Percentiles rank a stretch among this genome's conserved stretches.
Evolutionary conservation across 2,113 vertebrate species (phyloP).

Genomic region (Sciurus niger): DNA sequence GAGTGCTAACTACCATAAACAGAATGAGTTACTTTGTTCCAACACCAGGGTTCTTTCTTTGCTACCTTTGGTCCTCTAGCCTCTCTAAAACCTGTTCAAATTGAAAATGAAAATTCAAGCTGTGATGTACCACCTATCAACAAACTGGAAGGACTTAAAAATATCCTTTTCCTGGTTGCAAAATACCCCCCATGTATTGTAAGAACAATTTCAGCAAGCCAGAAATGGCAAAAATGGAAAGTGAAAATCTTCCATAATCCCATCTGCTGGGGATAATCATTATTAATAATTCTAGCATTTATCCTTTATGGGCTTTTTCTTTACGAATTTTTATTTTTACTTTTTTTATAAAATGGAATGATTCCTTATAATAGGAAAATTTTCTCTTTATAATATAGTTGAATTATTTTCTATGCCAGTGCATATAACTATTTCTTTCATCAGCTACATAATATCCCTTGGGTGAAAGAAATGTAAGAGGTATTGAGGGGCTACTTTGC

Average conservation of each 20-base stretch:
- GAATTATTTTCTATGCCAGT: not conserved
- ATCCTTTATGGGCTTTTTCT: slow-evolving; percentile 37
- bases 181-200: not conserved
- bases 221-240: slow-evolving; percentile 49
- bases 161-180: not conserved
- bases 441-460: not conserved
- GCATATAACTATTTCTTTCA: not conserved
- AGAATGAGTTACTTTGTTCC: slow-evolving; percentile 42
- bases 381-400: not conserved
- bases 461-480: slow-evolving; percentile 9
- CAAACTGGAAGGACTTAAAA: not conserved
- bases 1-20: not conserved
- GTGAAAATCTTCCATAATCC: not conserved
- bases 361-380: not conserved
- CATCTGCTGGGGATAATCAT: not conserved
- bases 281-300: slow-evolving; percentile 52
- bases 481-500: slow-evolving; percentile 33
- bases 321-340: not conserved
- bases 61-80: not conserved
- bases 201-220: slow-evolving; percentile 46
- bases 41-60: not conserved
- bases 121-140: not conserved
- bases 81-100: slow-evolving; percentile 11
- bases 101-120: slow-evolving; percentile 37
- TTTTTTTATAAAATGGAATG: not conserved